A percentile compares a stretch with the other conserved stretches of the same genome.
Conservation (phyloP, 1,140 invertebrate genomes). For the Cydia amplana region DNA sequence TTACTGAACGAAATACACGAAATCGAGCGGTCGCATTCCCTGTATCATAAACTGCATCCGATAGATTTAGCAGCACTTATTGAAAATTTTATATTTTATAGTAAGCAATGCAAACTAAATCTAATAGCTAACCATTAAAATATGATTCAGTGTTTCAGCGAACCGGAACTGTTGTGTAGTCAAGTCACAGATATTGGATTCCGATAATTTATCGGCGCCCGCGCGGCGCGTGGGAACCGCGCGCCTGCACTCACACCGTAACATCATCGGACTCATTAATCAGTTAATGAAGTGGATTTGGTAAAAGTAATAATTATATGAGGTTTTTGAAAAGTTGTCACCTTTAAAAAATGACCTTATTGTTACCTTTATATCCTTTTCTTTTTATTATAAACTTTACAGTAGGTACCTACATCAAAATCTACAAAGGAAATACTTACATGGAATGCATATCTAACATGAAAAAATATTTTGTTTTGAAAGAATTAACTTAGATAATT, state of each 20-base stretch:
- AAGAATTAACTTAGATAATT: too few relatives aligned
- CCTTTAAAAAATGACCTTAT: too few relatives aligned
- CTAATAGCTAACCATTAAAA: conserved; percentile 36
- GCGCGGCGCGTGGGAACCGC: conserved; percentile 62
- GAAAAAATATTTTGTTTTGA: not conserved
- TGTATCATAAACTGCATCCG: not conserved
- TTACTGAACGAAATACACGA: too few relatives aligned
- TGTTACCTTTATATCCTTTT: too few relatives aligned
- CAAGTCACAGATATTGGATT: conserved; percentile 68
- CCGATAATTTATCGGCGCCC: conserved; percentile 63
- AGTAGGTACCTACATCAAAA: too few relatives aligned
- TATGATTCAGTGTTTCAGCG: conserved; percentile 46
- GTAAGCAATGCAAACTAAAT: not conserved
- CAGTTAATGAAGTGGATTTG: not conserved
- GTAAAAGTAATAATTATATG: too few relatives aligned
- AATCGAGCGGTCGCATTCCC: too few relatives aligned
- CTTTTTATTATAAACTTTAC: too few relatives aligned
- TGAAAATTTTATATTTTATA: too few relatives aligned
- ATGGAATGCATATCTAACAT: not conserved
- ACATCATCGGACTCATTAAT: conserved; percentile 1
- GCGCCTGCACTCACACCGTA: conserved; percentile 36
- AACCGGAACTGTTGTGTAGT: conserved; percentile 65
- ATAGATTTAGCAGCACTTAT: not conserved
- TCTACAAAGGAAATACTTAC: too few relatives aligned
- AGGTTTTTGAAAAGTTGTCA: too few relatives aligned